Evolutionary conservation across 2,797 vertebrate genomes (phyloP).

Genomic region (Trichosurus vulpecula): DNA sequence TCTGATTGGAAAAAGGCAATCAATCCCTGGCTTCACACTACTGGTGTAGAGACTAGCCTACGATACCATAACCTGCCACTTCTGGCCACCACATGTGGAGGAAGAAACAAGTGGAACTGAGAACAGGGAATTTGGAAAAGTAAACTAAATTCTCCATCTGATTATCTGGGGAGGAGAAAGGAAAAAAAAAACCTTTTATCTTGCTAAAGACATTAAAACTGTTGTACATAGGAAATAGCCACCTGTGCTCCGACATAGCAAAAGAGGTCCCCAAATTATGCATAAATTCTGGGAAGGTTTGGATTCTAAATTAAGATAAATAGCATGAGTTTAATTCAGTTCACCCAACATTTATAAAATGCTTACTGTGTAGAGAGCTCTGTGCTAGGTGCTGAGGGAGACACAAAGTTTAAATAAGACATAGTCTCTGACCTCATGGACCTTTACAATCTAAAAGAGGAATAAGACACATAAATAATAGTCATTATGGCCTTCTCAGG

Average conservation of each 20-base stretch:
- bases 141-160: background rate
- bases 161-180: background rate
- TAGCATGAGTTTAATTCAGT: background rate
- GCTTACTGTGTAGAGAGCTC: background rate
- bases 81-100: background rate
- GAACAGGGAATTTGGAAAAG: background rate
- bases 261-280: background rate
- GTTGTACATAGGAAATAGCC: background rate
- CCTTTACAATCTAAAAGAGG: background rate
- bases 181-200: background rate
- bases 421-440: background rate
- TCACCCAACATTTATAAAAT: background rate
- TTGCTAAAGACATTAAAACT: background rate
- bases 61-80: background rate
- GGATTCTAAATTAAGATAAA: background rate
- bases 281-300: background rate
- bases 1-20: background rate
- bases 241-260: background rate
- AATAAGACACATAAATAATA: background rate
- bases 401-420: background rate
- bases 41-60: background rate
- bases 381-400: background rate
- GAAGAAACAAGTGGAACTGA: background rate
- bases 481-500: background rate
- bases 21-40: background rate